A percentile compares a stretch with the other conserved stretches of the same genome.
These are phyloP conservation scores for Sminthurides bifidus DNA, from an alignment of 1,140 invertebrate species.

Conservation along the genomic window DNA sequence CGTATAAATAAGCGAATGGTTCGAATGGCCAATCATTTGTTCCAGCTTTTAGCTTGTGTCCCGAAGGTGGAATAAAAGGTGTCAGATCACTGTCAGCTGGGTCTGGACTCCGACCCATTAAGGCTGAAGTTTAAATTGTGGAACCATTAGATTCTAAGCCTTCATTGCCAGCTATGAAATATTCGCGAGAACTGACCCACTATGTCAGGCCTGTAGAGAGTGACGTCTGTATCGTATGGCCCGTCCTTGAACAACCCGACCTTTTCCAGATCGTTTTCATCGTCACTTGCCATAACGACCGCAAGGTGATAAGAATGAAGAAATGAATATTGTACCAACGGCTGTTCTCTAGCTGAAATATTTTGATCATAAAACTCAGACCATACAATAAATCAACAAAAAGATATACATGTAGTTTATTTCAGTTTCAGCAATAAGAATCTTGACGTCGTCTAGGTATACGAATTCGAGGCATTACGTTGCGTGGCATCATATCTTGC, in stretches of 20 bases:
- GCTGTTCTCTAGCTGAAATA: no score
- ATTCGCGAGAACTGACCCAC: neutral
- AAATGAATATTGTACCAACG: no score
- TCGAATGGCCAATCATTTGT: slow-evolving; percentile 30
- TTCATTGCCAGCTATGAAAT: neutral
- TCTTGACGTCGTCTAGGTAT: no score
- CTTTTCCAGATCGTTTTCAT: slow-evolving; percentile 23
- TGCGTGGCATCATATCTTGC: no score
- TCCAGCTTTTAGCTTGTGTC: slow-evolving; percentile 28
- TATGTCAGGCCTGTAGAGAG: slow-evolving; percentile 17
- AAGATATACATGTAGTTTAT: no score
- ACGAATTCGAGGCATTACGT: no score
- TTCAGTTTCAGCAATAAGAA: no score
- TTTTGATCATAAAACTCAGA: no score
- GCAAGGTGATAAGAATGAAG: no score
- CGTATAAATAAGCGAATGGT: slow-evolving; percentile 21
- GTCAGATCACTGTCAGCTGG: slow-evolving; percentile 16
- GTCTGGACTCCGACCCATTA: slow-evolving; percentile 20
- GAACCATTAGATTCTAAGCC: neutral
- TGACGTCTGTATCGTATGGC: slow-evolving; percentile 27
- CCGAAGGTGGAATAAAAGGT: slow-evolving; percentile 19
- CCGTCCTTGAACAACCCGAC: slow-evolving; percentile 28
- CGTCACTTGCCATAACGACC: no score
- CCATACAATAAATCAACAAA: no score
- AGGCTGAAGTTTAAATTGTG: neutral